phyloP scores from a whole-genome alignment of 2,888 invertebrate species.

The Xylota sylvarum region DNA sequence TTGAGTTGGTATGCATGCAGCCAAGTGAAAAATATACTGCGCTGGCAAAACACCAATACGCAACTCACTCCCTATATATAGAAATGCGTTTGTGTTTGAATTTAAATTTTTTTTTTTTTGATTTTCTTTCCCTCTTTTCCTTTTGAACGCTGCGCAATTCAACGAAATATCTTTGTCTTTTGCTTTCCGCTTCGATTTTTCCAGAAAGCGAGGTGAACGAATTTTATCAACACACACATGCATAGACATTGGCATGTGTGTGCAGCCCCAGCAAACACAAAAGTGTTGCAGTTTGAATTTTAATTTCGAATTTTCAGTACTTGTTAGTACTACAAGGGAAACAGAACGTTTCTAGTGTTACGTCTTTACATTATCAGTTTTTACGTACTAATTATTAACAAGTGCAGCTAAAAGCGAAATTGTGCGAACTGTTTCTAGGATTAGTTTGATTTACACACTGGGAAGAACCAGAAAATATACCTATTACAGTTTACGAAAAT shows the following conservation, averaged over 20 bases:
- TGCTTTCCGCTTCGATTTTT: conserved; percentile 73
- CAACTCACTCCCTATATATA: conserved; percentile 43
- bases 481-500: neutral
- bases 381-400: neutral
- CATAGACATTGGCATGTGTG: neutral
- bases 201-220: conserved; percentile 75
- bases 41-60: conserved; percentile 65
- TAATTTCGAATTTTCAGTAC: conserved; percentile 61
- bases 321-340: conserved; percentile 44
- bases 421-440: neutral
- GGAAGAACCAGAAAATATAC: neutral
- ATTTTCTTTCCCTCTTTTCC: conserved; percentile 69
- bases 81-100: conserved; percentile 10
- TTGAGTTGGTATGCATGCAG: conserved; percentile 43
- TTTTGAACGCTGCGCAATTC: conserved; percentile 69
- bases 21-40: conserved; percentile 71
- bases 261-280: conserved; percentile 32
- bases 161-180: conserved; percentile 60
- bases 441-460: neutral
- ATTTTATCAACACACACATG: conserved; percentile 54
- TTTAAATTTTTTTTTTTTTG: conserved; percentile 26
- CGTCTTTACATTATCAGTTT: neutral
- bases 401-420: neutral
- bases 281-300: conserved; percentile 70
- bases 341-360: neutral